These are phyloP conservation scores for Aromia moschata DNA, from an alignment of 2,888 invertebrate genomes.

Conservation along the genomic window DNA sequence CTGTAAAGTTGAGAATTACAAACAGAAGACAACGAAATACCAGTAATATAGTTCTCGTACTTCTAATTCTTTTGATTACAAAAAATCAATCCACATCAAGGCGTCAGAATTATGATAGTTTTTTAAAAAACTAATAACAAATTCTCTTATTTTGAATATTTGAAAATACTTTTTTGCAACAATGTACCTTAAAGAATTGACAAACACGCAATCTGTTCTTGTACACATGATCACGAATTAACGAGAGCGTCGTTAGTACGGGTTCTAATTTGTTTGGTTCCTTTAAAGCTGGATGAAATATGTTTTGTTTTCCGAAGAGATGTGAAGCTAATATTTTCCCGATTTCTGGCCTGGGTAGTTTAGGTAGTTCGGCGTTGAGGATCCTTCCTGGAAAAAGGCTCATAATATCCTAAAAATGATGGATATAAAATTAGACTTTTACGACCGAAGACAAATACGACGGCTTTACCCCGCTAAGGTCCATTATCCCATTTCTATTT, in stretches of 20 bases:
- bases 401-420: conserved; percentile 61
- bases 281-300: conserved; percentile 70
- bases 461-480: conserved; percentile 66
- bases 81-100: too few species aligned
- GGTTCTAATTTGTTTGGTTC: conserved; percentile 64
- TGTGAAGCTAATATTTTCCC: conserved; percentile 64
- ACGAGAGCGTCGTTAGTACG: conserved; percentile 68
- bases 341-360: conserved; percentile 74
- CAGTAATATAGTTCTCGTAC: too few species aligned
- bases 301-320: conserved; percentile 66
- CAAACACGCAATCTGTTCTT: conserved; percentile 72
- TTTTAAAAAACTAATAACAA: too few species aligned
- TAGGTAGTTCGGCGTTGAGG: conserved; percentile 75
- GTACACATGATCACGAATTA: conserved; percentile 74
- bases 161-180: too few species aligned
- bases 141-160: too few species aligned
- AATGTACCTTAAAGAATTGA: conserved; percentile 73
- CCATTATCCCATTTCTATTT: conserved; percentile 65
- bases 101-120: too few species aligned
- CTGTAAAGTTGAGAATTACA: too few species aligned
- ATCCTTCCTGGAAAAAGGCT: conserved; percentile 71
- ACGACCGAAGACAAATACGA: neutral
- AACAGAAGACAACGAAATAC: too few species aligned
- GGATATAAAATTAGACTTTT: neutral
- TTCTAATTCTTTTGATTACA: too few species aligned